phyloP scores from a whole-genome alignment of 2,113 vertebrate species.

The Microcebus murinus region DNA sequence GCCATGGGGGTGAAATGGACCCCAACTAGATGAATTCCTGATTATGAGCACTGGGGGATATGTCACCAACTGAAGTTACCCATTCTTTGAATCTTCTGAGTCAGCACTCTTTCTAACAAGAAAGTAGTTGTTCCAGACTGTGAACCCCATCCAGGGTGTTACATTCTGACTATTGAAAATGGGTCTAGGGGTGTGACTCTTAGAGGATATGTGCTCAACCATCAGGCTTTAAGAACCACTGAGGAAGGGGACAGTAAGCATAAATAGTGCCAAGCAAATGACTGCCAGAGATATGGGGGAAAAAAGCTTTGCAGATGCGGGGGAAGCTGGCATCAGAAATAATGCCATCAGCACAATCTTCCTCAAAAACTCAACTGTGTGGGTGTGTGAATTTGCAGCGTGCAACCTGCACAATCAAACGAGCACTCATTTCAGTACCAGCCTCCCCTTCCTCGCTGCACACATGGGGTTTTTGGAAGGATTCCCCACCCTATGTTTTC shows the following conservation, averaged over 20 bases:
- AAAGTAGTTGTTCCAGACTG: conserved; percentile 64
- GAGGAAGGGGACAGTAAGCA: neutral
- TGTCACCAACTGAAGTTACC: conserved; percentile 58
- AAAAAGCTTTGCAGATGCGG: conserved; percentile 44
- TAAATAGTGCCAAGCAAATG: neutral
- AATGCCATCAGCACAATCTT: neutral
- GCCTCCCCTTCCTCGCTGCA: neutral
- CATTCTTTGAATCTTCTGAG: conserved; percentile 74
- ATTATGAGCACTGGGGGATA: conserved; percentile 43
- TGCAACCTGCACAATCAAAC: conserved; percentile 19
- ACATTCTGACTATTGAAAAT: conserved; percentile 45
- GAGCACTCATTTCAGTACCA: neutral
- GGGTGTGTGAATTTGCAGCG: conserved; percentile 44
- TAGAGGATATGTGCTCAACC: neutral
- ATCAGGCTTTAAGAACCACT: neutral
- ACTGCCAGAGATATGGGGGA: neutral
- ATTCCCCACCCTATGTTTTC: conserved; percentile 48
- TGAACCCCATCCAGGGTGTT: conserved; percentile 46
- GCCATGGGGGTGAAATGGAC: conserved; percentile 53
- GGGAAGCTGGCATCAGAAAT: conserved; percentile 35
- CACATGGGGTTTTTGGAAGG: neutral
- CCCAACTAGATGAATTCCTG: conserved; percentile 54
- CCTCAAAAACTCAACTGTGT: conserved; percentile 20
- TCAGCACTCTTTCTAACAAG: conserved; percentile 73
- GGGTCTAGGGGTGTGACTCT: conserved; percentile 24